Conservation (phyloP, 1,140 invertebrate genomes). For the Hetaerina americana region DNA sequence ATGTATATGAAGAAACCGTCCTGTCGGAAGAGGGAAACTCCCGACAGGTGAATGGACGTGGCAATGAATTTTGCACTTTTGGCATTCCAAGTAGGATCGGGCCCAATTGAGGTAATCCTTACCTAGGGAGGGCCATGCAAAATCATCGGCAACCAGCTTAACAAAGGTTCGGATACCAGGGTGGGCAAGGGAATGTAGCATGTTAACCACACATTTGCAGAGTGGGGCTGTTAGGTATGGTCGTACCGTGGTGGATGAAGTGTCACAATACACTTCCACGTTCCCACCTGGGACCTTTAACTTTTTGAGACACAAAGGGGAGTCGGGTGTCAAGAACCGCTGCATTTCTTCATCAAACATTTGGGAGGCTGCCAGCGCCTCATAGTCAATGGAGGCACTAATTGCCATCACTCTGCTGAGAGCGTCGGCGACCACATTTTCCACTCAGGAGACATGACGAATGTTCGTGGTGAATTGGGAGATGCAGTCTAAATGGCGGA, state of each 20-base stretch:
- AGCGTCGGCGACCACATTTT: constrained; percentile 4
- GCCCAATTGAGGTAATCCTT: constrained; percentile 23
- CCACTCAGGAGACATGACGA: constrained; percentile 6
- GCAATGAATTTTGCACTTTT: too few relatives aligned
- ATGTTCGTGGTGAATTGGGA: constrained; percentile 18
- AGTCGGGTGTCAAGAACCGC: constrained; percentile 8
- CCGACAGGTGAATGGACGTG: too few relatives aligned
- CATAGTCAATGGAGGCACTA: constrained; percentile 9
- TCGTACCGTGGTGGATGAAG: too few relatives aligned
- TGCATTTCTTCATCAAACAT: constrained; percentile 15
- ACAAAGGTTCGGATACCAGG: constrained; percentile 17
- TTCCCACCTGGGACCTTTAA: too few relatives aligned
- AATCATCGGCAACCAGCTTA: constrained; percentile 16
- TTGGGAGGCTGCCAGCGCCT: constrained; percentile 16
- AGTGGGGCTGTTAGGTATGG: constrained; percentile 16
- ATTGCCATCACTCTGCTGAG: constrained; percentile 9
- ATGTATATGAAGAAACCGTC: too few relatives aligned
- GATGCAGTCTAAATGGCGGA: constrained; percentile 18
- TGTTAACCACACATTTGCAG: constrained; percentile 9
- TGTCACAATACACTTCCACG: too few relatives aligned
- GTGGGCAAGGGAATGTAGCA: constrained; percentile 17
- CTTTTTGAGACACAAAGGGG: too few relatives aligned
- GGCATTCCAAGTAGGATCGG: constrained; percentile 18
- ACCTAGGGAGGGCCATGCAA: constrained; percentile 21
- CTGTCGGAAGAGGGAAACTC: too few relatives aligned